Base-by-base conservation (phyloP, 2,113 vertebrate genomes). In the Pollimyrus isidori region DNA sequence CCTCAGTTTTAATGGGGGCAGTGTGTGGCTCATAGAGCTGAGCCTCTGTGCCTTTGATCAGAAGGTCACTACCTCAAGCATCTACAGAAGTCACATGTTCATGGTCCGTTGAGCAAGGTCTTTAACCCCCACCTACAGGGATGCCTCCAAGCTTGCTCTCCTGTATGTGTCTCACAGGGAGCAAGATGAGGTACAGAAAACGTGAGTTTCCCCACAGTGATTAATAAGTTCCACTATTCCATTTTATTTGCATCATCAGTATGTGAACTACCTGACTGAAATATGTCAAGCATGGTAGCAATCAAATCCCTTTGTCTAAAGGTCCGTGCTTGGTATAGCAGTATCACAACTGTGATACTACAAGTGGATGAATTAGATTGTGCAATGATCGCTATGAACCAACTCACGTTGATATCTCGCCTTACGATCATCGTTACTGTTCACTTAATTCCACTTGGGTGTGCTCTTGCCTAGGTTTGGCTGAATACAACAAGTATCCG, bases 361-460 rank as follows among this genome's bases (percentile, higher is more conserved):
- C 17, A 53, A 83, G 42, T 7, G 45, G 17, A 83, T 83, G 39
- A 9, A 45, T 83, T 83, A 21, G 19, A n/a, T 45, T 39, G 13
- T 21, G 30, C 39, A 45, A 35, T 17, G 39, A 13, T 4, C 35
- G 42, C 19, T 21, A 23, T 82, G 76, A 82, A 19, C 76, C 7
- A 82, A 45, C 35, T 82, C 17, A 42, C 0, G 13, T 7, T 39
- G 17, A 82, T 1, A 19, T 83, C 7, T 46, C 17, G 80, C 19
- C 39, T 48, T n/a, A 80, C 15, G 15, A 80, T 80, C 9, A 39
- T 42, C 82, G 45, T 84, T 48, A 1, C 42, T 84, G 45, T n/a
- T 46, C 35, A 39, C 7, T 48, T 48, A 19, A 10, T 48, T 84
- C 87, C 87, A 88, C 87, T 50, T 88, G 87, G 58, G 87, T 73